Evolutionary conservation across 2,888 invertebrate genomes (phyloP), one percentile per base, ranked within the genome.

Genomic region (Drosophila setosimentum): DNA sequence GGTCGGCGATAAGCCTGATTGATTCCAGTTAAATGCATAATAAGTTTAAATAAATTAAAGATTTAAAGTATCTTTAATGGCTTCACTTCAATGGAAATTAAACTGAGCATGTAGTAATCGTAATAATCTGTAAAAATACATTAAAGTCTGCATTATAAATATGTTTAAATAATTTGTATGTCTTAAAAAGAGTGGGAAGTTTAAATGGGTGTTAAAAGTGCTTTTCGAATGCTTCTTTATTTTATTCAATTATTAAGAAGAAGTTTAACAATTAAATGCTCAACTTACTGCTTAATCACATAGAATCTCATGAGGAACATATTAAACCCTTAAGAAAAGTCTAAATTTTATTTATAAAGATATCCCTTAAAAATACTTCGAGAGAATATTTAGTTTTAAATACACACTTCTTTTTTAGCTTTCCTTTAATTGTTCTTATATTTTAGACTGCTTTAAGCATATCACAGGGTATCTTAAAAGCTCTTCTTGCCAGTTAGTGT

Each of bases 11-110:
- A 62, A 61, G 49, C 50, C 16, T 30, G 42, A 57, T 60, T 80
- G 59, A 62, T 76, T 62, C 24, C 69, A 45, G 55, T 76, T 76
- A 65, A 60, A 50, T 55, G 71, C 65, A 76, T 76, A 80, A 65
- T 69, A 48, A 62, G 35, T 53, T 40, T 49, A 51, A 66, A 59
- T 10, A 64, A 74, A 64, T 78, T 58, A 74, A 48, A 68, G 42
- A 49, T 67, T 50, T 37, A 18, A 33, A 51, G 21, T 49, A 40
- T 29, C 2, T 40, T 32, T 33, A 33, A 51, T 0, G 13, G 32
- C 1, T 33, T n/a, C n/a, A 59, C 11, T 49, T 21, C 24, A 27
- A 35, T 42, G 62, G 48, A 60, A 67, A 73, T 63, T 60, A 29
- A 62, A 55, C 29, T 40, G 27, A n/a, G 24, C 7, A 21, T 35